These are phyloP conservation scores for Rhynchotus rufescens DNA, from an alignment of 2,797 vertebrate species.

Conservation along the genomic window DNA sequence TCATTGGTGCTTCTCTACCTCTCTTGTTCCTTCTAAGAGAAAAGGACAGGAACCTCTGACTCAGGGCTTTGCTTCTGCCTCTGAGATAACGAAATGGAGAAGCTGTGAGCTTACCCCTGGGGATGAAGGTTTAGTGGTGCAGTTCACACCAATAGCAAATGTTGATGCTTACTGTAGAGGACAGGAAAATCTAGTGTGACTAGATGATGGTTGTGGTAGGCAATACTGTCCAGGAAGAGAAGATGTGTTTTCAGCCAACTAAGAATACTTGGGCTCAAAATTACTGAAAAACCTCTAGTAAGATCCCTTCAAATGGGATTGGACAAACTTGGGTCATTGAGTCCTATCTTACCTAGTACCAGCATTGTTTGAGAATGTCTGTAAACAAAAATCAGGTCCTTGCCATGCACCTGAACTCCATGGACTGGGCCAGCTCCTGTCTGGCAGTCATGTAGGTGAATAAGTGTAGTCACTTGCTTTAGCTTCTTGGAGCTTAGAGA, in stretches of 20 bases:
- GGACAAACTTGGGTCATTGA: neutral
- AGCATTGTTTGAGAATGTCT: neutral
- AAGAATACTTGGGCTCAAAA: neutral
- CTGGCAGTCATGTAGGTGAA: neutral
- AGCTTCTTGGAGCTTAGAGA: neutral
- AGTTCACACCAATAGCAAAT: neutral
- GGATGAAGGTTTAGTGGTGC: neutral
- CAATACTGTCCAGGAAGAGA: neutral
- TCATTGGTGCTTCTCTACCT: neutral
- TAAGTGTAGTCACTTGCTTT: neutral
- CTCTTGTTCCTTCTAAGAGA: neutral
- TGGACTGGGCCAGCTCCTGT: neutral
- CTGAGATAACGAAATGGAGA: neutral
- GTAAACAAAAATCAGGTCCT: neutral
- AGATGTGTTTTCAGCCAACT: neutral
- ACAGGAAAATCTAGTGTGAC: neutral
- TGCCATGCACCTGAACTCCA: neutral
- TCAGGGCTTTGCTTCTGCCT: neutral
- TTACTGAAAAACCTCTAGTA: neutral
- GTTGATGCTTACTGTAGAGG: neutral
- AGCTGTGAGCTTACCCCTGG: neutral
- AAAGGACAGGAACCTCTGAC: fast-evolving
- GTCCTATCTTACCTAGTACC: neutral
- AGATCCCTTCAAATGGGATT: neutral
- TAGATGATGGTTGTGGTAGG: neutral